phyloP scores from a whole-genome alignment of 2,113 vertebrate species.

The Rhinopomastus cyanomelas region DNA sequence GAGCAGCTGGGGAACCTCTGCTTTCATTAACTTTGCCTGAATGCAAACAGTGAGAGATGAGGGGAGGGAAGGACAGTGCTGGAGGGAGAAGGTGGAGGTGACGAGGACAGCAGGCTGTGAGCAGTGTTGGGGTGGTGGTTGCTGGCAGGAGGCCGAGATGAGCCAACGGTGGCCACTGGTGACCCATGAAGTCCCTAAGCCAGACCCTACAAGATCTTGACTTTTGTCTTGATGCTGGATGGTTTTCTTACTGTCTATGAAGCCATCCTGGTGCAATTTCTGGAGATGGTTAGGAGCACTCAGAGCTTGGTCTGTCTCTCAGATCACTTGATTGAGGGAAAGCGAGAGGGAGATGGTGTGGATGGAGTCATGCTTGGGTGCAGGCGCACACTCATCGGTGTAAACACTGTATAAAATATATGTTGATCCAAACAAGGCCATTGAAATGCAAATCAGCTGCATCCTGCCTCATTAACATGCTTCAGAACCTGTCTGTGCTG shows the following conservation, averaged over 20 bases:
- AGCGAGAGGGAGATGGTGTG: accelerated
- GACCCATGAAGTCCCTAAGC: neutral
- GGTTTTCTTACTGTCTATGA: neutral
- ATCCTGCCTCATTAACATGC: neutral
- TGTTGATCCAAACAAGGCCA: neutral
- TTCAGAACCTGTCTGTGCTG: neutral
- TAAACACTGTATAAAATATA: neutral
- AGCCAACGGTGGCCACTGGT: neutral
- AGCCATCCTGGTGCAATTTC: neutral
- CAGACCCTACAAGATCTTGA: neutral
- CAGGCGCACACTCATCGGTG: neutral
- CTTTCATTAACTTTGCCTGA: neutral
- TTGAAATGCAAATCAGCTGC: slow-evolving; percentile 19
- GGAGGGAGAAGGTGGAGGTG: neutral
- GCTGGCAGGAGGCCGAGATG: neutral
- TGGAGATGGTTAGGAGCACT: neutral
- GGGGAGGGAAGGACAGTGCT: accelerated
- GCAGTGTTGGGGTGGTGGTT: neutral
- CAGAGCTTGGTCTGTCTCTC: neutral
- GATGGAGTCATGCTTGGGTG: accelerated
- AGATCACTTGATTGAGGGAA: neutral
- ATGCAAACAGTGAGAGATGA: neutral
- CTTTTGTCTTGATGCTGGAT: neutral
- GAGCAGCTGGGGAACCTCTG: neutral
- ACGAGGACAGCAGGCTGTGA: neutral